Conservation (phyloP, 2,113 vertebrate genomes). For the Ptilonorhynchus violaceus region DNA sequence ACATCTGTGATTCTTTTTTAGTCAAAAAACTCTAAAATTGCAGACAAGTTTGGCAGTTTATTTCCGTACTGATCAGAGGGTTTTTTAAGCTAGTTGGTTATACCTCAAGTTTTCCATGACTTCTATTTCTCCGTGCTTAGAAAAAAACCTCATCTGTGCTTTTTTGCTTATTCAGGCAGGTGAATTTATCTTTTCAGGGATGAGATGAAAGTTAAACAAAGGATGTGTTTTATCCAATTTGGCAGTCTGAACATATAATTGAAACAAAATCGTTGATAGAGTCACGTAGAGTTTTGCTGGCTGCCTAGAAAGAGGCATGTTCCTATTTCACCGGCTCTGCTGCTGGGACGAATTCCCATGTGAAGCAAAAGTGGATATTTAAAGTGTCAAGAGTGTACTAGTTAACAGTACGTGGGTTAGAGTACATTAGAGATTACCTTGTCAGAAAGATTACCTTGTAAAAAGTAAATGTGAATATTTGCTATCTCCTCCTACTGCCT, state of each 20-base stretch:
- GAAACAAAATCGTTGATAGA: slow-evolving; percentile 5
- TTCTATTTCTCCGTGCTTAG: neutral
- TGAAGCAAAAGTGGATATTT: slow-evolving; percentile 17
- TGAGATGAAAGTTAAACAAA: slow-evolving; percentile 8
- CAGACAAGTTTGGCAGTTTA: neutral
- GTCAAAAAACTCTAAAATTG: neutral
- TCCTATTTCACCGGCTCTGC: neutral
- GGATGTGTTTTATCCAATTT: neutral
- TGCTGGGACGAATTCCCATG: neutral
- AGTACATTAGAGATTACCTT: neutral
- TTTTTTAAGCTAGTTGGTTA: neutral
- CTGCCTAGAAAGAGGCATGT: neutral
- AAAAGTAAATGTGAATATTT: neutral
- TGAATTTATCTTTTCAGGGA: slow-evolving; percentile 8
- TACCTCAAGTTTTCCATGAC: neutral
- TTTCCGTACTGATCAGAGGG: neutral
- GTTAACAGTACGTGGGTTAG: neutral
- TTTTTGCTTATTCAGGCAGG: neutral
- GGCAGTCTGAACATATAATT: slow-evolving; percentile 44
- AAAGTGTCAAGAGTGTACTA: neutral
- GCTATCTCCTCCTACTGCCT: neutral
- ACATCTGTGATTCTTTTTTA: neutral
- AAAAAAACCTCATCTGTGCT: neutral
- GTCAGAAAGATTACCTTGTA: slow-evolving; percentile 12
- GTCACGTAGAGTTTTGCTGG: neutral